Evolutionary conservation across 2,888 invertebrate genomes (phyloP).

Genomic region (Torymus aiolomorphi): DNA sequence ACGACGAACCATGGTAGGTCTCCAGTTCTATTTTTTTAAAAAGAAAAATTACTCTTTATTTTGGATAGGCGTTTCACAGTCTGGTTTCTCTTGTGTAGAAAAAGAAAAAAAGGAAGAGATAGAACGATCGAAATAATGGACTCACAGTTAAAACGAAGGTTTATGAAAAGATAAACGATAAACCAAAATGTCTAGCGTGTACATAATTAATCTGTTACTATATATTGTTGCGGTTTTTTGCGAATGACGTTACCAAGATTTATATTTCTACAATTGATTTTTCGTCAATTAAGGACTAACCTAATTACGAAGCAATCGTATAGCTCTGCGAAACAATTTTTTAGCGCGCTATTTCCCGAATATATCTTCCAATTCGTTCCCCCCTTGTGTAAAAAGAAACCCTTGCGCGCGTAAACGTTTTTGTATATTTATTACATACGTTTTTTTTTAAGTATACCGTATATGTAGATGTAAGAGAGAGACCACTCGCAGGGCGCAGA

Average conservation of each 20-base stretch:
- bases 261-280: constrained; percentile 72
- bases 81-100: constrained; percentile 45
- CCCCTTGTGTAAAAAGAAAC: constrained; percentile 47
- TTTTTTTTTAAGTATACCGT: constrained; percentile 53
- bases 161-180: constrained; percentile 55
- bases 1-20: constrained; percentile 45
- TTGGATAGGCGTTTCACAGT: constrained; percentile 43
- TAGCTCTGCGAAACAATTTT: constrained; percentile 52
- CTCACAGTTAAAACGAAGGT: constrained; percentile 49
- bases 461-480: constrained; percentile 49
- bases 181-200: constrained; percentile 68
- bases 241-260: constrained; percentile 72
- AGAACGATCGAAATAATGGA: constrained; percentile 44
- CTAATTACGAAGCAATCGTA: constrained; percentile 55
- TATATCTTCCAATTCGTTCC: constrained; percentile 51
- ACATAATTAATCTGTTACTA: constrained; percentile 72
- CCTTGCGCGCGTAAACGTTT: constrained; percentile 49
- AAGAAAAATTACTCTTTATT: constrained; percentile 47
- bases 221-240: constrained; percentile 72
- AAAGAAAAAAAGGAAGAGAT: constrained; percentile 34
- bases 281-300: constrained; percentile 51
- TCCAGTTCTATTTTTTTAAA: constrained; percentile 44
- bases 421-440: constrained; percentile 57
- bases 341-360: constrained; percentile 46
- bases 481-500: constrained; percentile 56